Percentiles rank a stretch among this genome's conserved stretches.
Evolutionary conservation across 2,797 vertebrate genomes (phyloP).

Genomic region (Lindbergichthys nudifrons): DNA sequence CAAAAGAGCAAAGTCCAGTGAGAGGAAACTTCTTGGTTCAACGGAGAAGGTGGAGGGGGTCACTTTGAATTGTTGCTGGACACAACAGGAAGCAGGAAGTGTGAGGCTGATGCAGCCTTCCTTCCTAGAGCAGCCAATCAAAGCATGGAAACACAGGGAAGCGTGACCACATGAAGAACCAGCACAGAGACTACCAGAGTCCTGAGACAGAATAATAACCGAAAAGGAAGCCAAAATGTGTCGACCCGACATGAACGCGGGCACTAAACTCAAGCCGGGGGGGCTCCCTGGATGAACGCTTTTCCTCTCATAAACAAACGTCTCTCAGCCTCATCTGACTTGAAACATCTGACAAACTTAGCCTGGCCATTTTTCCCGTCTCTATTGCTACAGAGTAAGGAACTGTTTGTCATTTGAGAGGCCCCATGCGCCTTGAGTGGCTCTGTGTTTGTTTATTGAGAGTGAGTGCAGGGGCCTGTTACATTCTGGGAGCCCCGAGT

Average conservation of each 20-base stretch:
- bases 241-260: conserved; percentile 50
- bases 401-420: conserved; percentile 80
- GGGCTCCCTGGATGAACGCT: conserved; percentile 27
- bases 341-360: conserved; percentile 66
- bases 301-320: conserved; percentile 58
- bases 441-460: conserved; percentile 86
- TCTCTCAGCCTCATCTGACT: conserved; percentile 49
- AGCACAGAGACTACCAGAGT: conserved; percentile 24
- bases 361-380: conserved; percentile 41
- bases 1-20: conserved; percentile 55
- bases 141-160: conserved; percentile 70
- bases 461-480: conserved; percentile 77
- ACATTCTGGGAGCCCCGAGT: conserved; percentile 74
- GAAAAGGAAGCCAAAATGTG: conserved; percentile 59
- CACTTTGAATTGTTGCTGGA: conserved; percentile 75
- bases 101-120: conserved; percentile 82
- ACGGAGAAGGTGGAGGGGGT: conserved; percentile 43
- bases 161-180: conserved; percentile 59
- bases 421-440: conserved; percentile 74
- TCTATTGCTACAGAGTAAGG: conserved; percentile 48
- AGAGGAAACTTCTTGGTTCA: conserved; percentile 72
- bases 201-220: conserved; percentile 65
- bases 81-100: conserved; percentile 90
- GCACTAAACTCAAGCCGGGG: conserved; percentile 7
- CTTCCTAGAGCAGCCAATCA: conserved; percentile 86